phyloP scores from a whole-genome alignment of 1,140 invertebrate genomes.

The Drosophila sulfurigaster region DNA sequence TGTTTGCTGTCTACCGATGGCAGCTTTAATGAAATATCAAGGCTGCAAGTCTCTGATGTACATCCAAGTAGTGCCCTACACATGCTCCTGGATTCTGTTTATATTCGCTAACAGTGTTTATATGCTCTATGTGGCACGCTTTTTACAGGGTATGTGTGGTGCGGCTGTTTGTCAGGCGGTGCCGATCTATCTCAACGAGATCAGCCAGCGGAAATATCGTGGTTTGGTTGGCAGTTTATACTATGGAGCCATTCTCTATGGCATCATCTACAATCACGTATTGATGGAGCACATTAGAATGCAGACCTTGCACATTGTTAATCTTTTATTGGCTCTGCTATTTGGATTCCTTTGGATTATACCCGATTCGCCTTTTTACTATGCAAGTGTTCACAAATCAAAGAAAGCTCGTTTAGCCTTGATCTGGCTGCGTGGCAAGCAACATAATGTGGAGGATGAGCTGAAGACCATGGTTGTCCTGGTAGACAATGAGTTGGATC shows the following conservation, averaged over 20 bases:
- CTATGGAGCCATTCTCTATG: conserved; percentile 88
- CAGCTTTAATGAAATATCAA: conserved; percentile 87
- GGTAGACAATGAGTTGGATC: background rate
- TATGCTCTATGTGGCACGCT: conserved; percentile 88
- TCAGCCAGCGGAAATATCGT: conserved; percentile 88
- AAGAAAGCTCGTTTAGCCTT: conserved; percentile 88
- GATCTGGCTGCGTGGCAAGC: conserved; percentile 88
- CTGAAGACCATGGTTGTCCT: conserved; percentile 17
- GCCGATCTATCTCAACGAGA: conserved; percentile 91
- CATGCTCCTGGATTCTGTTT: conserved; percentile 88
- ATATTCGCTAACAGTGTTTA: conserved; percentile 86
- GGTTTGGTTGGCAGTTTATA: conserved; percentile 89
- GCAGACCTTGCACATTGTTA: conserved; percentile 86
- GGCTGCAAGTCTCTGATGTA: conserved; percentile 89
- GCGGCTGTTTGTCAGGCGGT: conserved; percentile 90
- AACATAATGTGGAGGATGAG: conserved; percentile 86
- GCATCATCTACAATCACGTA: conserved; percentile 87
- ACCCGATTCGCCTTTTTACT: conserved; percentile 88
- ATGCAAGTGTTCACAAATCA: conserved; percentile 85
- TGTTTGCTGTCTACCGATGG: conserved; percentile 87
- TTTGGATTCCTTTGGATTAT: conserved; percentile 87
- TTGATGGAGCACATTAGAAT: conserved; percentile 80
- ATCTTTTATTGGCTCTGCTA: conserved; percentile 86
- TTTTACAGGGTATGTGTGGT: conserved; percentile 88
- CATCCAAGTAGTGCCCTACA: conserved; percentile 87